Evolutionary conservation across 2,797 vertebrate genomes (phyloP), one percentile per base, ranked within the genome.

Genomic region (Crenuchus spilurus): DNA sequence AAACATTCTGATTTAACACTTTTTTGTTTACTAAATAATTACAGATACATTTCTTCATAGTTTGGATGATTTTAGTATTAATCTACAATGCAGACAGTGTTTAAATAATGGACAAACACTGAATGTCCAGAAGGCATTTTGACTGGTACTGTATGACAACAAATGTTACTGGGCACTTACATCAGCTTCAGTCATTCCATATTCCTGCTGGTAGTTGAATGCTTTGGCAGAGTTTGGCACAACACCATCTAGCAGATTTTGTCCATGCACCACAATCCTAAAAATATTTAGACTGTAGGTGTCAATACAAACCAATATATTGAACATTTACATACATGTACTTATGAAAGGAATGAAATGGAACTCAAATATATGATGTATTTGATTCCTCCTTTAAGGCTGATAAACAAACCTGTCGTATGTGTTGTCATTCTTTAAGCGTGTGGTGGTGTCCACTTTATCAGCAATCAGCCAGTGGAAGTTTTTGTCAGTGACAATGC

Each of bases 401-500:
- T 41, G 7, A 24, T 18, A 0, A 31, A 70, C 58, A 58, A 37
- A 92, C 92, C 92, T 89, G 87, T 94, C 93, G 18, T 94, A 94
- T 0, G 92, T 89, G 88, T 90, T 61, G 79, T 86, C 18, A 7
- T 93, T 94, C 0, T 20, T 64, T 1, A 33, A 78, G 69, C 80
- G 92, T 0, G 89, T 86, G 0, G 92, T 94, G n/a, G 93, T 94
- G 88, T 94, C 92, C 7, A 86, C 86, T 0, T 92, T 86, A 3
- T 94, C 93, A 0, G 1, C 37, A 0, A 94, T 94, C 80, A 94
- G 80, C 93, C 93, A 94, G 63, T 92, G 88, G 75, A 94, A 93
- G 70, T 88, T 87, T 26, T 68, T 72, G 73, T 94, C 90, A 0
- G 26, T 89, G 1, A 88, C 87, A 77, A 94, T 91, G 0, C 88